Base-by-base conservation (phyloP, 2,888 invertebrate species). In the Lapara coniferarum region DNA sequence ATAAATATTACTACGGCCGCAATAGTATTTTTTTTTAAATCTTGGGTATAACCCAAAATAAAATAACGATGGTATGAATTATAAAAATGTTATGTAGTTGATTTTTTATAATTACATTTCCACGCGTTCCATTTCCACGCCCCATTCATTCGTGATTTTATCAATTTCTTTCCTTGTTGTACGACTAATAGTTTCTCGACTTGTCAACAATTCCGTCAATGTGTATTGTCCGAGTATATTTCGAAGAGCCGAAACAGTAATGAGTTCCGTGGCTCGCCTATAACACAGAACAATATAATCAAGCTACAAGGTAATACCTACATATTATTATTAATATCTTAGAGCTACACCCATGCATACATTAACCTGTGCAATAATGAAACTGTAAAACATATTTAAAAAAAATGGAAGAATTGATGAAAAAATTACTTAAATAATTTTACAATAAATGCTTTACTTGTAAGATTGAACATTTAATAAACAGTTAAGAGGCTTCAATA, bases 401-500 rank as follows among this genome's bases (percentile, higher is more conserved):
- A n/a, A n/a, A n/a, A n/a, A n/a, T n/a, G n/a, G n/a, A n/a, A n/a
- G n/a, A n/a, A n/a, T n/a, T n/a, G n/a, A n/a, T n/a, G n/a, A n/a
- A n/a, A n/a, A n/a, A n/a, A n/a, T n/a, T n/a, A n/a, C n/a, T n/a
- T 56, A 19, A 12, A 6, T 25, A 4, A 56, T 13, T 13, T 56
- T 19, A 25, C 19, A 56, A 56, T 12, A 2, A 56, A 10, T 56
- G 13, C 2, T 63, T 74, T 86, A 89, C 88, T 72, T 79, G 71
- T 85, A 75, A 52, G 77, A 78, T 71, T 87, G 81, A 30, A 89
- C 80, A 68, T 88, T 87, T 55, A 96, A 92, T 56, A 96, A 94
- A 16, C 96, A 96, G 80, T 94, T 95, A 12, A 97, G 83, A 0
- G 96, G 96, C 81, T 96, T 95, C 77, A 95, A 94, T 69, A 97